Evolutionary conservation across 2,888 invertebrate species (phyloP), one percentile per base, ranked within the genome.

Genomic region (Notodonta ziczac): DNA sequence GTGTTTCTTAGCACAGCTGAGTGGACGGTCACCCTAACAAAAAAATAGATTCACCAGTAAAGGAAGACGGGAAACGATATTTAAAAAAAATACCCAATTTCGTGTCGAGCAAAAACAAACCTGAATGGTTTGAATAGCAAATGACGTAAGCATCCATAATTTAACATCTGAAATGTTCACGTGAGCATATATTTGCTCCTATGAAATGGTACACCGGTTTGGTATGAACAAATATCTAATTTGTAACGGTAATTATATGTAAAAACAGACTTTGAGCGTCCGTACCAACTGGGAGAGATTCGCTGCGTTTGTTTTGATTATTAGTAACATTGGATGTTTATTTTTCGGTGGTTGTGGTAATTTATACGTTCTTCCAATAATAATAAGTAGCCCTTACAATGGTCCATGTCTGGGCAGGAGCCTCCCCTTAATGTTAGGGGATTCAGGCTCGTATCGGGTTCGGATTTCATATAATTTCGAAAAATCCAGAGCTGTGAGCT

Each of bases 221-320:
- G 46, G 40, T 14, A 48, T 13, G 40, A 55, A 54, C 50, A 59
- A 59, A 59, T 55, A 59, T 59, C 50, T 59, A 40, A 59, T 59
- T 59, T 59, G 54, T 59, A 50, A 56, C 59, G 48, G 16, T 55
- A 59, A 59, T 59, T 56, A 42, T 56, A 40, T 55, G 59, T 55
- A 50, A 50, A 59, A 59, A 56, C 50, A 55, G 14, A 4, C 7
- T 40, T 55, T 55, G 13, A 16, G 39, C 51, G 13, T 16, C 13
- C 8, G 9, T 10, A 42, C 42, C 10, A 10, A 42, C 42, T 42
- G 10, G 42, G 42, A 42, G 9, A 42, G 10, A 42, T 10, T 10
- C 12, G 42, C 42, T 42, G 42, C 42, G 42, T 42, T 9, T 42
- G 10, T 12, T 42, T 42, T 42, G 12, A 4, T 9, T 42, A 42